Conservation (phyloP, 2,888 invertebrate species). For the Syrista parreyssii region DNA sequence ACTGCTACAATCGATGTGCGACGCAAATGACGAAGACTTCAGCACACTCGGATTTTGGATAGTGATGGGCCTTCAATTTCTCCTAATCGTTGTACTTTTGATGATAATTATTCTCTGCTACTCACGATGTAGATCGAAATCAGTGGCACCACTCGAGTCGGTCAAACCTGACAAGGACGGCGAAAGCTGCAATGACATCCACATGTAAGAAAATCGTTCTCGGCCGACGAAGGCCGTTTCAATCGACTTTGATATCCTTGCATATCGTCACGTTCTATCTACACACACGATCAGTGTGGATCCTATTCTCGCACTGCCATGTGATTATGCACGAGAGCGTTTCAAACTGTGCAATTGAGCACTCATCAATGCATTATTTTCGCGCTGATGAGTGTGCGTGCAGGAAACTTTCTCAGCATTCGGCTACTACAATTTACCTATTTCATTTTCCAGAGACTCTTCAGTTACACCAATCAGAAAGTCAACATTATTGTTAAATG, state of each 20-base stretch:
- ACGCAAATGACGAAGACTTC: background rate
- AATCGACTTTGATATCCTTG: constrained; percentile 37
- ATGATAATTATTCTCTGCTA: background rate
- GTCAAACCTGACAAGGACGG: background rate
- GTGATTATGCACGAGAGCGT: background rate
- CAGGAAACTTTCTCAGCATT: background rate
- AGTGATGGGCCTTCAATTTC: background rate
- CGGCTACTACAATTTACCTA: background rate
- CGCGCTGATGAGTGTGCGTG: background rate
- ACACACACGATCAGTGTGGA: constrained; percentile 38
- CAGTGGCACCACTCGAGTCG: background rate
- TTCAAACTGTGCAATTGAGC: background rate
- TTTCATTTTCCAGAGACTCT: constrained; percentile 7
- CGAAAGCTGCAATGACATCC: background rate
- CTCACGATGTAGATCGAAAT: background rate
- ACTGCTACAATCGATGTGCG: background rate
- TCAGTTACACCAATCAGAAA: background rate
- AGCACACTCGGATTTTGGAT: background rate
- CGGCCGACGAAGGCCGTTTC: constrained; percentile 32
- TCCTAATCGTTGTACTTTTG: background rate
- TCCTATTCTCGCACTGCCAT: constrained; percentile 12
- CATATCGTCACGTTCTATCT: constrained; percentile 46
- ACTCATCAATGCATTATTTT: background rate
- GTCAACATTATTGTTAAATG: background rate
- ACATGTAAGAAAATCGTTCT: background rate